phyloP scores from a whole-genome alignment of 1,140 invertebrate genomes.

The Drosophila santomea region DNA sequence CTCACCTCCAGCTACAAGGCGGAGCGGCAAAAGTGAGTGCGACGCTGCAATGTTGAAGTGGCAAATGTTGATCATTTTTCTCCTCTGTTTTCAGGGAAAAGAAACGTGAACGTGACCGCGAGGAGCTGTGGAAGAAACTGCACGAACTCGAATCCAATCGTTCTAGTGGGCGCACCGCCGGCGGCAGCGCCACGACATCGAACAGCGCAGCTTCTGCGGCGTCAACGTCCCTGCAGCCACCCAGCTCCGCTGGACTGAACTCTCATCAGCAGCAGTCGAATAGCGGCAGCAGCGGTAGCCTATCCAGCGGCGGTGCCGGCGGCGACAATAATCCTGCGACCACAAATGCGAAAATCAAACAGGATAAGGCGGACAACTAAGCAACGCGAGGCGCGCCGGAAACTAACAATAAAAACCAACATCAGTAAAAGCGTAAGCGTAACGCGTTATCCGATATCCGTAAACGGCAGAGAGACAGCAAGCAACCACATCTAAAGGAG shows the following conservation, averaged over 20 bases:
- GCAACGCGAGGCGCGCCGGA: slow-evolving; percentile 63
- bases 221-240: slow-evolving; percentile 56
- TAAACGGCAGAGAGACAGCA: slow-evolving; percentile 20
- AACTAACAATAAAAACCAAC: slow-evolving; percentile 53
- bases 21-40: slow-evolving; percentile 96
- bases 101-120: slow-evolving; percentile 96
- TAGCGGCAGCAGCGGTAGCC: slow-evolving; percentile 75
- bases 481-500: slow-evolving; percentile 18
- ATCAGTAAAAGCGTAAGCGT: slow-evolving; percentile 49
- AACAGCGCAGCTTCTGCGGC: slow-evolving; percentile 57
- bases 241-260: slow-evolving; percentile 66
- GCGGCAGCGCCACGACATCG: slow-evolving; percentile 71
- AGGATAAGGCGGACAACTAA: slow-evolving; percentile 70
- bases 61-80: not conserved
- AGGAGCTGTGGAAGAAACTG: slow-evolving; percentile 97
- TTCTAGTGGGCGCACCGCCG: slow-evolving; percentile 77
- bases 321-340: slow-evolving; percentile 84
- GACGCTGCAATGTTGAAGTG: too few relatives aligned
- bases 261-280: slow-evolving; percentile 84
- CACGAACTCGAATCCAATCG: slow-evolving; percentile 89
- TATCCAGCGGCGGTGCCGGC: slow-evolving; percentile 60
- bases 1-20: slow-evolving; percentile 99
- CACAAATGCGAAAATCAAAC: slow-evolving; percentile 74
- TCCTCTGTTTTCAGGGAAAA: slow-evolving; percentile 90
- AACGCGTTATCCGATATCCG: slow-evolving; percentile 32